These are phyloP conservation scores for Podarcis lilfordi DNA, from an alignment of 2,797 vertebrate species.

Conservation along the genomic window DNA sequence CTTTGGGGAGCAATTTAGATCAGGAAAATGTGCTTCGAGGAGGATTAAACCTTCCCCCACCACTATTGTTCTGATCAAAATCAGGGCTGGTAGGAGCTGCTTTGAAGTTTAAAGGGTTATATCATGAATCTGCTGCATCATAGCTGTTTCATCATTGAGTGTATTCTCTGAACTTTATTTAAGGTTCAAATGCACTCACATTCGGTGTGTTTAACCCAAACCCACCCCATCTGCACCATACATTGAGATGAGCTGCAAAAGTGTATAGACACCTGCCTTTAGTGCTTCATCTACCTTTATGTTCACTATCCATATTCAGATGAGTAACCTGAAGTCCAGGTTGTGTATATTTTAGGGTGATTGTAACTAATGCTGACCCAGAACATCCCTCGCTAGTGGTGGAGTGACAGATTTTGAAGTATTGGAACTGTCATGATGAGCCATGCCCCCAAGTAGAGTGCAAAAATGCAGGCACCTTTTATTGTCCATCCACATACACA, in stretches of 20 bases:
- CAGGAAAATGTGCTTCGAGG: not conserved
- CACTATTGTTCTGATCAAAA: not conserved
- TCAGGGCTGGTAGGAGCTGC: not conserved
- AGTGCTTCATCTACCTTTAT: not conserved
- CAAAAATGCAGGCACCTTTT: no score
- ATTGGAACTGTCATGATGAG: no score
- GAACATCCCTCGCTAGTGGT: not conserved
- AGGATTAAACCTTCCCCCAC: not conserved
- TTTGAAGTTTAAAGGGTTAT: not conserved
- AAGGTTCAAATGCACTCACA: not conserved
- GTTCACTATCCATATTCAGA: not conserved
- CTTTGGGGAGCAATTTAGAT: not conserved
- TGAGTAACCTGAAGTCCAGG: not conserved
- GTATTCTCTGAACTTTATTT: not conserved
- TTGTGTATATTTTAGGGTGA: not conserved
- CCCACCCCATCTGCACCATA: not conserved
- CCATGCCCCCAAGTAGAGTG: no score
- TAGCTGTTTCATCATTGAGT: not conserved
- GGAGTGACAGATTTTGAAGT: no score
- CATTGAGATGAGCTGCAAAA: not conserved
- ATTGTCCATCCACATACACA: no score
- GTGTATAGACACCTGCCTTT: not conserved
- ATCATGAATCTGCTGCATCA: not conserved
- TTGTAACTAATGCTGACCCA: not conserved
- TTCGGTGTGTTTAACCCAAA: not conserved